These are phyloP conservation scores for Promerops cafer DNA, from an alignment of 2,113 vertebrate species.

Conservation along the genomic window DNA sequence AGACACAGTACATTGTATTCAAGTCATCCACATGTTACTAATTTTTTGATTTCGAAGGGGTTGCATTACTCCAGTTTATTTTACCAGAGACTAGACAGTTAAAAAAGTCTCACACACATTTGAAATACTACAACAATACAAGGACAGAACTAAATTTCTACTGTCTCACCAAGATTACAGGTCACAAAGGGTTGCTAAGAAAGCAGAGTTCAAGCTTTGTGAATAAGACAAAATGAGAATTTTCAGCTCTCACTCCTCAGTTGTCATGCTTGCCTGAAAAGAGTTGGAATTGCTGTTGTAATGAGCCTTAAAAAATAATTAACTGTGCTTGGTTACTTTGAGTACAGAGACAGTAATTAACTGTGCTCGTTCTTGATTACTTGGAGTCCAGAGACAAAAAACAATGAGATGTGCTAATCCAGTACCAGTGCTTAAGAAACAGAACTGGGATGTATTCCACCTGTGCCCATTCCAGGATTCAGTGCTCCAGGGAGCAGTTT, in stretches of 20 bases:
- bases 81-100: neutral
- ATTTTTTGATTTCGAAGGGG: neutral
- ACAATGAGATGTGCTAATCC: neutral
- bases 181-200: neutral
- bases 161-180: neutral
- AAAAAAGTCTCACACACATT: neutral
- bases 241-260: neutral
- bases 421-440: neutral
- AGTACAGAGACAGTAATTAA: neutral
- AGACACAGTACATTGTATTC: neutral
- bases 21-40: neutral
- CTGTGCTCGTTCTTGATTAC: neutral
- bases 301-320: conserved; percentile 27
- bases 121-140: neutral
- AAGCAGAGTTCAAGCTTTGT: neutral
- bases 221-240: neutral
- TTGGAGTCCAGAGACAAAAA: neutral
- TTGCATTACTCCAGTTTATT: neutral
- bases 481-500: neutral
- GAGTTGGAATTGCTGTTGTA: neutral
- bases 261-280: neutral
- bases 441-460: neutral
- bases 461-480: neutral
- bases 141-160: neutral
- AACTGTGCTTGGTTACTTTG: neutral